Evolutionary conservation across 2,888 invertebrate species (phyloP).

Genomic region (Mythimna loreyi): DNA sequence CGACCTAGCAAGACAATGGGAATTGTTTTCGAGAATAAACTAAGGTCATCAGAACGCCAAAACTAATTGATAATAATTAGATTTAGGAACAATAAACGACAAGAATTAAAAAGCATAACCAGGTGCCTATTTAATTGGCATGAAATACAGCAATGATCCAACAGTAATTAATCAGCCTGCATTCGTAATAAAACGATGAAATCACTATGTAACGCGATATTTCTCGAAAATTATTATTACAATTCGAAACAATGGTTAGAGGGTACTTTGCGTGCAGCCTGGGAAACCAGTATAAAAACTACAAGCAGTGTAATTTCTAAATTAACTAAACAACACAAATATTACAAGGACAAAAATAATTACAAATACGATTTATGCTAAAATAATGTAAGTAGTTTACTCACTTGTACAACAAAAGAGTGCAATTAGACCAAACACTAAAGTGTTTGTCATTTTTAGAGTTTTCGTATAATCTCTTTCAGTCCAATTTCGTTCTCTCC

Average conservation of each 20-base stretch:
- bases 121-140: constrained; percentile 5
- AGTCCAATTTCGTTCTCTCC: constrained; percentile 73
- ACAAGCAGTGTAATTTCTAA: neutral
- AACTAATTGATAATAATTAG: neutral
- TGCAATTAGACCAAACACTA: constrained; percentile 84
- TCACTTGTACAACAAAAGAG: constrained; percentile 85
- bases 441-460: constrained; percentile 84
- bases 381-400: constrained; percentile 65
- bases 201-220: constrained; percentile 32
- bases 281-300: neutral
- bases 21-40: constrained; percentile 39
- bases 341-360: constrained; percentile 69
- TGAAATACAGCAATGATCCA: constrained; percentile 24
- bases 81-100: constrained; percentile 20
- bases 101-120: neutral
- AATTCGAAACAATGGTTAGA: constrained; percentile 44
- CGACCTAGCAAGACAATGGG: neutral
- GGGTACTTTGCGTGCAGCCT: constrained; percentile 51
- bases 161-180: constrained; percentile 31
- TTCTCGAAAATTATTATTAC: constrained; percentile 9
- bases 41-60: constrained; percentile 22
- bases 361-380: constrained; percentile 55
- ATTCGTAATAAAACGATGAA: constrained; percentile 52
- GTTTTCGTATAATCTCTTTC: constrained; percentile 66
- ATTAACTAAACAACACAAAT: constrained; percentile 27